Percentiles rank a stretch among this genome's conserved stretches.
phyloP scores from a whole-genome alignment of 2,113 vertebrate species.

The Sardina pilchardus region DNA sequence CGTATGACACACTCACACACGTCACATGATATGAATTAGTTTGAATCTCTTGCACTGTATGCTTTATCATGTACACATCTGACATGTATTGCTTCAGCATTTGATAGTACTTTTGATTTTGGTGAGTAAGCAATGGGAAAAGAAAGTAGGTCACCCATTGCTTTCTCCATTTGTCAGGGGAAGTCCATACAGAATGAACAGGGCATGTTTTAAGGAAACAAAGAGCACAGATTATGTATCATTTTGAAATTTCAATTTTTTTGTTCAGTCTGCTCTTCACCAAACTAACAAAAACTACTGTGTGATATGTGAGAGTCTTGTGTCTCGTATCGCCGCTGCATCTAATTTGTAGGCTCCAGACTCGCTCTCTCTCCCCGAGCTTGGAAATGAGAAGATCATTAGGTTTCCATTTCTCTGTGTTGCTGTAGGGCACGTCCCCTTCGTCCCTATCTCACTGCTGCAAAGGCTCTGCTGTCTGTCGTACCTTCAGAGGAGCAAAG shows the following conservation, averaged over 20 bases:
- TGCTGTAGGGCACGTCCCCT: not conserved
- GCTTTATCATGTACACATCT: too few species aligned
- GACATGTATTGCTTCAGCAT: too few species aligned
- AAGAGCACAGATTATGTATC: not conserved
- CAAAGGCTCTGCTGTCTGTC: not conserved
- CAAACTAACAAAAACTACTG: not conserved
- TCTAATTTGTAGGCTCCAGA: not conserved
- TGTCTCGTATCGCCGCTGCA: not conserved
- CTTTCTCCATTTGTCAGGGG: not conserved
- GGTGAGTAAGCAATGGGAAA: too few species aligned
- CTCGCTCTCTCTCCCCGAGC: not conserved
- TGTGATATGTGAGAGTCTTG: not conserved
- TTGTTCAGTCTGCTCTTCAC: not conserved
- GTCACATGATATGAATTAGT: too few species aligned
- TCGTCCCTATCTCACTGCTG: not conserved
- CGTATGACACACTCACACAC: too few species aligned
- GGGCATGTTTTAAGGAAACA: not conserved
- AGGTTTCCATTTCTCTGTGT: not conserved
- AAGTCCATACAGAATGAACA: not conserved
- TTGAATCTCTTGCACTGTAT: too few species aligned
- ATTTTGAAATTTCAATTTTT: not conserved
- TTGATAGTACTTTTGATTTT: too few species aligned
- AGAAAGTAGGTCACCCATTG: not conserved
- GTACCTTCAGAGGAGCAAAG: not conserved
- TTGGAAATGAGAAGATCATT: constrained; percentile 7